Evolutionary conservation across 2,888 invertebrate species (phyloP), one percentile per base, ranked within the genome.

Genomic region (Asteroscopus sphinx): DNA sequence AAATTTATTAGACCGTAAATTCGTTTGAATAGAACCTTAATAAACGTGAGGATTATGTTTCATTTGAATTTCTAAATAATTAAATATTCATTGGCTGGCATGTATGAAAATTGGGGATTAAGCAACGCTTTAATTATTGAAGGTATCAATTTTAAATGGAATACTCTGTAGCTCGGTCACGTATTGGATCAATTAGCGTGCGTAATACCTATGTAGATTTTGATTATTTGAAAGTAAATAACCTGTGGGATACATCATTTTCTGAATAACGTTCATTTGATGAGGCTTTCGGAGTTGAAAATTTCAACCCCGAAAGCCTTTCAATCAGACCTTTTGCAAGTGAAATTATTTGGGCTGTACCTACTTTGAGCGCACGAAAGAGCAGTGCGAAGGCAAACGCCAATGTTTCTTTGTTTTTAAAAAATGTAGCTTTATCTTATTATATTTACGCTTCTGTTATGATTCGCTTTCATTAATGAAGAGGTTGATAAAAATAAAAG

Each of bases 1-100:
- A 68, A 69, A 49, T 36, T 55, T 48, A 67, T 36, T 54, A 69
- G 57, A 69, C 73, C 73, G 68, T 62, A 69, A 72, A 72, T 67
- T 54, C 30, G 35, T 65, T 65, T 55, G 60, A 73, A 65, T 39
- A 54, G 58, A 55, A 46, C 37, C 57, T 49, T 35, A 30, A 32
- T 59, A 40, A 59, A 68, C 53, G 16, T 52, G 45, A 39, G 54
- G 65, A 57, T 65, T 63, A 53, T 49, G 28, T 60, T 55, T 40
- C 51, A 49, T 48, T 13, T 32, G 25, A 55, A 66, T 60, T 53
- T 55, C 41, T 15, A 48, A 45, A 68, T 48, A 52, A 60, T 55
- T 71, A 47, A 52, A 61, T 67, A 72, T 61, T 67, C 68, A 67
- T 72, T 44, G 61, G 28, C 36, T 40, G 30, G 48, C 35, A 42